These are phyloP conservation scores for Psix sp. DNA, from an alignment of 1,140 invertebrate species.

Conservation along the genomic window DNA sequence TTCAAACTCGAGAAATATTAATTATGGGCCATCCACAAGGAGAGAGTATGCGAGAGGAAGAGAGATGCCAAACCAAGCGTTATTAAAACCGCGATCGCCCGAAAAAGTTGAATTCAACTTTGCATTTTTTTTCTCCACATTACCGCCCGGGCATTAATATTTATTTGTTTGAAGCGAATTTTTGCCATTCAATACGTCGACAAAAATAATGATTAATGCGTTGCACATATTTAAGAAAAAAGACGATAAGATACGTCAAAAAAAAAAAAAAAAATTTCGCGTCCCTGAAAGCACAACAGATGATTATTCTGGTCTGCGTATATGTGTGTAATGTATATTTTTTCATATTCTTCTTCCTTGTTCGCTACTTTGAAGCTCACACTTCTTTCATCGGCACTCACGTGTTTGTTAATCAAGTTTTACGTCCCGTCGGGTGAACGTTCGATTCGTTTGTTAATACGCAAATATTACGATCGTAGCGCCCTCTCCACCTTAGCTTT, in stretches of 20 bases:
- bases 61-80: conserved; percentile 43
- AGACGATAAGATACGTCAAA: conserved; percentile 18
- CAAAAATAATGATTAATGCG: conserved; percentile 52
- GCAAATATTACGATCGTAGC: too few species aligned
- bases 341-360: conserved; percentile 41
- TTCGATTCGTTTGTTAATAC: too few species aligned
- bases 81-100: conserved; percentile 53
- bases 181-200: conserved; percentile 42
- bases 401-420: too few species aligned
- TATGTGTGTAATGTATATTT: too few species aligned
- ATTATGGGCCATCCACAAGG: conserved; percentile 48
- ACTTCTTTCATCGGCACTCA: too few species aligned
- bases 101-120: conserved; percentile 45
- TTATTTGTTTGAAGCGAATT: conserved; percentile 31
- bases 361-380: conserved; percentile 16
- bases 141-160: conserved; percentile 33
- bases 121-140: conserved; percentile 40
- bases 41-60: conserved; percentile 11
- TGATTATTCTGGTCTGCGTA: conserved; percentile 38
- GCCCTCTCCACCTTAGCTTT: too few species aligned
- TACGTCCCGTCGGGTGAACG: too few species aligned
- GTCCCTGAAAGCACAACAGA: conserved; percentile 25
- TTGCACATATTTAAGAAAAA: conserved; percentile 37
- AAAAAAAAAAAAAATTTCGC: conserved; percentile 36
- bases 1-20: conserved; percentile 62